Evolutionary conservation across 2,113 vertebrate genomes (phyloP), one percentile per base, ranked within the genome.

Genomic region (Eidolon helvum): DNA sequence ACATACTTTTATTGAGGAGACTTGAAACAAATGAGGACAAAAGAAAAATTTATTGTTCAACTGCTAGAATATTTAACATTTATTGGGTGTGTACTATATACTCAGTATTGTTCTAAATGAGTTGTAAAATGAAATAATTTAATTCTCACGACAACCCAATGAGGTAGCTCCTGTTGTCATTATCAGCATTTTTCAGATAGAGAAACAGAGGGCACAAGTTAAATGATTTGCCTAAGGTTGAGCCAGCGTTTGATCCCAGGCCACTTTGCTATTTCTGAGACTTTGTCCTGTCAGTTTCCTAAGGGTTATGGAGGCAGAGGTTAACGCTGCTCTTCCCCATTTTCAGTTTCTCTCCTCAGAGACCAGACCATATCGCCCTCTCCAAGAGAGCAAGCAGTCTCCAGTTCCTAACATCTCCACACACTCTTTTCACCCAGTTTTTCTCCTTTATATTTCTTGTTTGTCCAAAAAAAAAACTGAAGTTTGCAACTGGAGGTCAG

Each of bases 41-140:
- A 87, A 91, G 61, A 87, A 59, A 82, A 86, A 40, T 16, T 35
- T 57, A 45, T 87, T 82, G 40, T 87, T 90, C 66, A 61, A 55
- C 14, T 26, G 48, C 16, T 59, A 84, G 45, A 69, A 75, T 53
- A 3, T 63, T 18, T 83, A 75, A 45, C 19, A 69, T 82, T 65
- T 66, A 55, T 7, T 78, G 14, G 11, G 30, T 59, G 2, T 40
- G 88, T 43, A 33, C 33, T 87, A 14, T 59, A 53, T 16, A 86
- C 11, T 4, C 45, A 22, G 48, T 43, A 33, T 82, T 53, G 28
- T 40, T 83, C 18, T 95, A 69, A 96, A 77, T 95, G 33, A 68
- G 38, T 71, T 86, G 12, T 33, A 75, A 69, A 74, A 68, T 95
- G 57, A 89, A 82, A 69, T 79, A 61, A 91, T 66, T 59, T 91